These are phyloP conservation scores for Mylabris phalerata DNA, from an alignment of 1,140 invertebrate genomes.

Conservation along the genomic window DNA sequence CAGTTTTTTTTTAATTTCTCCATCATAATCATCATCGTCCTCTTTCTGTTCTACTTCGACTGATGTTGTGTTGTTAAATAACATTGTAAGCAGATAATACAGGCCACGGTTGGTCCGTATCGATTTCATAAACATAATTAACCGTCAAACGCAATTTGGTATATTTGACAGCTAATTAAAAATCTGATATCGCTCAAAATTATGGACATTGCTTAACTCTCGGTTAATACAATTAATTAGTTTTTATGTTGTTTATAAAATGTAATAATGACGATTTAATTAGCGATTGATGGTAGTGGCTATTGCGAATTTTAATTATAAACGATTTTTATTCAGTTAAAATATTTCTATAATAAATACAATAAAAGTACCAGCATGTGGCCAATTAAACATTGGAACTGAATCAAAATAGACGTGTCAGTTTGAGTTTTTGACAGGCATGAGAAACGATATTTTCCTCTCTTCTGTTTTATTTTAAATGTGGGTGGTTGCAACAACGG, in stretches of 20 bases:
- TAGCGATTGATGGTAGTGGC: neutral
- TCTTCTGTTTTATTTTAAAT: neutral
- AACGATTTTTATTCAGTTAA: no score
- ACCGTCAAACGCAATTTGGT: constrained; percentile 31
- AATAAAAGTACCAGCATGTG: constrained; percentile 1
- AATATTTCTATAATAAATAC: constrained; percentile 2
- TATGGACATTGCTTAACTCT: constrained; percentile 25
- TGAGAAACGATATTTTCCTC: constrained; percentile 1
- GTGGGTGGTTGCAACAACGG: neutral
- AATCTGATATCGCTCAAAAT: constrained; percentile 26
- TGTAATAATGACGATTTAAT: constrained; percentile 15
- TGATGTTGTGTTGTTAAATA: constrained; percentile 4
- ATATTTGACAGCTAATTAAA: constrained; percentile 34
- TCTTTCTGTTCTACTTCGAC: no score
- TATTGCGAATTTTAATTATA: constrained; percentile 3
- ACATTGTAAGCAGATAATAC: constrained; percentile 16
- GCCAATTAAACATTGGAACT: constrained; percentile 13
- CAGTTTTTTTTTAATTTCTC: constrained; percentile 6
- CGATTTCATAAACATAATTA: constrained; percentile 27
- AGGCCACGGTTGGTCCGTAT: constrained; percentile 9
- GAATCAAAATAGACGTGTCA: constrained; percentile 9
- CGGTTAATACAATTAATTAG: constrained; percentile 26
- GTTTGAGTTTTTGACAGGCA: constrained; percentile 9
- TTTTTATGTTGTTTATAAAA: constrained; percentile 13
- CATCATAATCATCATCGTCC: no score